phyloP scores from a whole-genome alignment of 2,888 invertebrate genomes.

The Drosophila mettleri region DNA sequence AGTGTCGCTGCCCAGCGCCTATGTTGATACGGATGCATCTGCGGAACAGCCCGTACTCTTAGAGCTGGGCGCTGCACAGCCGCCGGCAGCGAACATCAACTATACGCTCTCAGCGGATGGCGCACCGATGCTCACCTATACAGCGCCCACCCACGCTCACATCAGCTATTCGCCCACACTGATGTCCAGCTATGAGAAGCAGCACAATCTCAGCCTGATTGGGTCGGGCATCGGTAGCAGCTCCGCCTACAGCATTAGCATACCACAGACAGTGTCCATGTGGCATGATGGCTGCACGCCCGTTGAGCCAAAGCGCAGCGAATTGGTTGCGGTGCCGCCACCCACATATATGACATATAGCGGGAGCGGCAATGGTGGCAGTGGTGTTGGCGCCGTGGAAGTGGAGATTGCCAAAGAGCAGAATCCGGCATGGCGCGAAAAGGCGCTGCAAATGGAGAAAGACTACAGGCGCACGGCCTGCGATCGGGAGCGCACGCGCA shows the following conservation, averaged over 20 bases:
- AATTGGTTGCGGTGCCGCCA: slow-evolving; percentile 74
- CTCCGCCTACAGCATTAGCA: slow-evolving; percentile 58
- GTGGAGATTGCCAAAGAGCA: slow-evolving; percentile 79
- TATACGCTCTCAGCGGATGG: slow-evolving; percentile 61
- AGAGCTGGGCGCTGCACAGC: slow-evolving; percentile 69
- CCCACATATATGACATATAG: slow-evolving; percentile 75
- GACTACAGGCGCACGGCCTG: slow-evolving; percentile 94
- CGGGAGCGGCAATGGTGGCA: slow-evolving; percentile 14
- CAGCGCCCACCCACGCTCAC: slow-evolving; percentile 34
- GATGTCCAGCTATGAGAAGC: slow-evolving; percentile 62
- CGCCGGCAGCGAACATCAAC: slow-evolving; percentile 40
- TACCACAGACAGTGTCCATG: slow-evolving; percentile 82
- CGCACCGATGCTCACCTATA: slow-evolving; percentile 43
- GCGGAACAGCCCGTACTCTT: slow-evolving; percentile 77
- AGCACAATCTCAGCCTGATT: slow-evolving; percentile 29
- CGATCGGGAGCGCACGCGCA: slow-evolving; percentile 92
- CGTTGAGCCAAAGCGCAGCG: slow-evolving; percentile 53
- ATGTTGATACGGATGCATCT: slow-evolving; percentile 63
- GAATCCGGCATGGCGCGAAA: slow-evolving; percentile 87
- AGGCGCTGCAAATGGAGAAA: slow-evolving; percentile 88
- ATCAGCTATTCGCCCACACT: slow-evolving; percentile 56
- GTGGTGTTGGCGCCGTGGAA: slow-evolving; percentile 52
- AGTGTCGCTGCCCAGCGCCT: slow-evolving; percentile 48
- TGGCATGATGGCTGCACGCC: slow-evolving; percentile 63
- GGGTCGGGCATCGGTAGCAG: slow-evolving; percentile 18